Evolutionary conservation across 2,113 vertebrate species (phyloP), one percentile per base, ranked within the genome.

Genomic region (Pitta sordida): DNA sequence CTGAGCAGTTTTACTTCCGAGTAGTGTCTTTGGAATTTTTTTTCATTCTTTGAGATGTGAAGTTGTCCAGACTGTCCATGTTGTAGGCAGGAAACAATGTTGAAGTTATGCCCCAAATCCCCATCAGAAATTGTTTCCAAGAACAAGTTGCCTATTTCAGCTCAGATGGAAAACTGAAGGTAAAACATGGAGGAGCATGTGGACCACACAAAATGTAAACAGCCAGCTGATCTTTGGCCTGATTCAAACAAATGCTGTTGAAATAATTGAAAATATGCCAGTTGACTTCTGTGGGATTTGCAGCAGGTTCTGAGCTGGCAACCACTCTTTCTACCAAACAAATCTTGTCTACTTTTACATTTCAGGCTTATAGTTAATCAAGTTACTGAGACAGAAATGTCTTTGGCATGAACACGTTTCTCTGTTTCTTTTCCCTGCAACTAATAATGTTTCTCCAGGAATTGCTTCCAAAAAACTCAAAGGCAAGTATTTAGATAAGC

Each of bases 191-290:
- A 74, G 56, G 56, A 92, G 30, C 71, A 71, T 86, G 82, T 63
- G 87, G 89, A 92, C 84, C 75, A 94, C 93, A 90, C 93, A 92
- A 95, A 93, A 91, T 78, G 59, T 86, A 94, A 96, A 90, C 87
- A 94, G 51, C 56, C 77, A 77, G 51, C 90, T 88, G 94, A 90
- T 96, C 85, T 92, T 94, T 86, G 87, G 78, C 91, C 90, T 86
- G 85, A 88, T 96, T 56, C 91, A 94, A 96, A 77, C 75, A 88
- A 95, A 83, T 0, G 36, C 56, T 91, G 64, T 91, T 75, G 91
- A 92, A 95, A 95, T 93, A 12, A 90, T 64, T 94, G 94, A 96
- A 96, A 95, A 95, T 81, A 88, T 49, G 84, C 91, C 94, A 93
- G 3, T 74, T 94, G 93, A 96, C 94, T 96, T 96, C 95, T 90